Percentiles rank a stretch among this genome's conserved stretches.
These are phyloP conservation scores for Azorinus chamasolen DNA, from an alignment of 2,888 invertebrate species.

Conservation along the genomic window DNA sequence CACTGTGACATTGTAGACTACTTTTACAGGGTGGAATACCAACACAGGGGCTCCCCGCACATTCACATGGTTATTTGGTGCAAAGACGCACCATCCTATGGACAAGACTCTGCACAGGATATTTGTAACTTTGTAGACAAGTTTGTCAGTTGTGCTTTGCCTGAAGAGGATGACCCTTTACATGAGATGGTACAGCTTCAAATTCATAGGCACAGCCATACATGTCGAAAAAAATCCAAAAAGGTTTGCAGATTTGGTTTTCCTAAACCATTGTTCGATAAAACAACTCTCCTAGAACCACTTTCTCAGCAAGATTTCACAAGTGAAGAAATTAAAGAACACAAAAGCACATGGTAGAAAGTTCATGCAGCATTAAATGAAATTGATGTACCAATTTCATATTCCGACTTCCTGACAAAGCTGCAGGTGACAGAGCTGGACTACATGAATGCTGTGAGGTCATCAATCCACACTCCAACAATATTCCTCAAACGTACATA, in stretches of 20 bases:
- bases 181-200: conserved; percentile 17
- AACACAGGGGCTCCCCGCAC: conserved; percentile 61
- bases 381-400: too few relatives aligned
- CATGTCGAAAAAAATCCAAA: conserved; percentile 20
- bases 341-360: neutral
- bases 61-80: conserved; percentile 59
- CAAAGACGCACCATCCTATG: conserved; percentile 49
- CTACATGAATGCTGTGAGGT: conserved; percentile 11
- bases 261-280: conserved; percentile 52
- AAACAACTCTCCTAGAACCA: conserved; percentile 42
- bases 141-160: neutral
- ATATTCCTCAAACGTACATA: conserved; percentile 36
- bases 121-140: conserved; percentile 9
- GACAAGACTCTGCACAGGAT: neutral
- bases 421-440: neutral
- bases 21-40: conserved; percentile 57
- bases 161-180: too few relatives aligned
- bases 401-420: neutral
- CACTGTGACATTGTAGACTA: conserved; percentile 56
- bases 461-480: conserved; percentile 32
- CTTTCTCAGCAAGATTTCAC: conserved; percentile 13
- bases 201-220: conserved; percentile 20
- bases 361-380: conserved; percentile 7
- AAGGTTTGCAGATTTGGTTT: too few relatives aligned
- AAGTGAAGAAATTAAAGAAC: neutral